Conservation (phyloP, 2,888 invertebrate genomes). For the Eumacrocentrus americanus region DNA sequence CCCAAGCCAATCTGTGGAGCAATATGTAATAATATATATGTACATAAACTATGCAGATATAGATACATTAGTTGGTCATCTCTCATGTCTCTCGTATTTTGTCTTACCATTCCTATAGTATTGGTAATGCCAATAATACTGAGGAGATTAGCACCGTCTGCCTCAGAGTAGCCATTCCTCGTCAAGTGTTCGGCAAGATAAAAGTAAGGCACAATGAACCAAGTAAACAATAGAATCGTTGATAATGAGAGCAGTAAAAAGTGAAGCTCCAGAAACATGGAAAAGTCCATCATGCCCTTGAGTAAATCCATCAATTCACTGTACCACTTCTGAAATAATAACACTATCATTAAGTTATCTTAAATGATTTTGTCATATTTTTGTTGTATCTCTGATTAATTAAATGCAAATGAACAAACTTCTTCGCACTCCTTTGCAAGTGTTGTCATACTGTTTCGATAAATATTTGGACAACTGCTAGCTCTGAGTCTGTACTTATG, state of each 20-base stretch:
- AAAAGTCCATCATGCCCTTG: conserved; percentile 79
- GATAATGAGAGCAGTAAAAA: conserved; percentile 83
- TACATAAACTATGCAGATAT: neutral
- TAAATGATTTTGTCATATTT: no score
- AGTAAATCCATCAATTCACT: conserved; percentile 71
- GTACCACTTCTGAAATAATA: conserved; percentile 73
- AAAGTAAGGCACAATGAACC: conserved; percentile 96
- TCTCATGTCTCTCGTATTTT: neutral
- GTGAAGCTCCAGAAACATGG: conserved; percentile 77
- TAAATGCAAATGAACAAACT: conserved; percentile 60
- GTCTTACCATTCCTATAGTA: conserved; percentile 84
- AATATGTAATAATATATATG: neutral
- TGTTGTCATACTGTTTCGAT: conserved; percentile 86
- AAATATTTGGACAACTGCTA: conserved; percentile 91
- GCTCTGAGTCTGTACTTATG: conserved; percentile 82
- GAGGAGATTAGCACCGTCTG: conserved; percentile 79
- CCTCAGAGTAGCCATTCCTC: conserved; percentile 72
- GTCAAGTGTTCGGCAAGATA: conserved; percentile 87
- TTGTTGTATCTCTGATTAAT: no score
- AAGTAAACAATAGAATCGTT: conserved; percentile 87
- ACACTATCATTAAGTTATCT: neutral
- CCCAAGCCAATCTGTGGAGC: conserved; percentile 75
- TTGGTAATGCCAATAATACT: conserved; percentile 89
- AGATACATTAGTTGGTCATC: no score
- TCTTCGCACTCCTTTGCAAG: conserved; percentile 77